Conservation (phyloP, 2,113 vertebrate species). For the Spea multiplicata region DNA sequence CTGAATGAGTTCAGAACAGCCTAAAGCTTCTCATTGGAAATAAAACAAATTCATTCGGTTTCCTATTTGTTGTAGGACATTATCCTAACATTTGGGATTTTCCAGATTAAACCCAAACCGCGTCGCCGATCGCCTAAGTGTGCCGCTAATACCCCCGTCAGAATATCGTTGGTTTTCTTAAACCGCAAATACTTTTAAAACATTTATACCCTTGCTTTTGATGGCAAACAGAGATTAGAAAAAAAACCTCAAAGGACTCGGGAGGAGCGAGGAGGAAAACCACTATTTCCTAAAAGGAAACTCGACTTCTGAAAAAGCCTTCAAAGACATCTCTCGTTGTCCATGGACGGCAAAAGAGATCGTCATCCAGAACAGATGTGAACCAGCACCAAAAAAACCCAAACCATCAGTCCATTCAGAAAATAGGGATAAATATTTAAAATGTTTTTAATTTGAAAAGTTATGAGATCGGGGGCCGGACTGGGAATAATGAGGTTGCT, state of each 20-base stretch:
- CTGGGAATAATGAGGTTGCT: too few species aligned
- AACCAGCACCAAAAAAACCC: too few species aligned
- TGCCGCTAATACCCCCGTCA: constrained; percentile 27
- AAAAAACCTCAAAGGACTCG: constrained; percentile 52
- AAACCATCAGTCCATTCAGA: too few species aligned
- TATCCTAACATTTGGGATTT: constrained; percentile 36
- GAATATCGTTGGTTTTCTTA: constrained; percentile 34
- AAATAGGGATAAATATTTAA: too few species aligned
- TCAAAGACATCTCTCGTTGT: constrained; percentile 48
- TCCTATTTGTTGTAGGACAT: constrained; percentile 32
- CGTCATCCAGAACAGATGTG: constrained; percentile 51
- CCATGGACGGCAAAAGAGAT: neutral
- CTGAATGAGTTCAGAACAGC: neutral
- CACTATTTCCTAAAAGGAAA: constrained; percentile 56
- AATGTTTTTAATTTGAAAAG: too few species aligned
- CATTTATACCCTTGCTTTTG: constrained; percentile 30
- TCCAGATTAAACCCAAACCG: constrained; percentile 15
- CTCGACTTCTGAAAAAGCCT: constrained; percentile 44
- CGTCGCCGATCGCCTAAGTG: constrained; percentile 16
- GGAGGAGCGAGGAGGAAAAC: constrained; percentile 54
- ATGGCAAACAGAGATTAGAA: constrained; percentile 51
- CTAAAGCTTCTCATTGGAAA: constrained; percentile 40
- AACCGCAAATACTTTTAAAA: constrained; percentile 36
- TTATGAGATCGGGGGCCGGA: too few species aligned
- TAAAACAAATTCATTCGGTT: constrained; percentile 34